phyloP scores from a whole-genome alignment of 2,797 vertebrate species.

The Euthynnus affinis region DNA sequence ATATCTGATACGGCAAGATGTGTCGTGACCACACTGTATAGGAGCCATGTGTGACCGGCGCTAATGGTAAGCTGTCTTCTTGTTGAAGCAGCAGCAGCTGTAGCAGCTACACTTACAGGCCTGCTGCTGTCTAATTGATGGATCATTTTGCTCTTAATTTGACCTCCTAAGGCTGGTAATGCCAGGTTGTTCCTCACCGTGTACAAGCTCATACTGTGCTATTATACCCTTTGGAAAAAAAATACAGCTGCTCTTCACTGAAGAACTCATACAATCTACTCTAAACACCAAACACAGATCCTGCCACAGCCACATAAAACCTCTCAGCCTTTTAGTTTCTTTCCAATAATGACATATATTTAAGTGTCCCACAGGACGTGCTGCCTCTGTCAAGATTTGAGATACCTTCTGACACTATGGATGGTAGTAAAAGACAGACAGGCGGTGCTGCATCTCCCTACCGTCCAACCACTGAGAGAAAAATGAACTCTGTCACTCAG shows the following conservation, averaged over 20 bases:
- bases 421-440: conserved; percentile 19
- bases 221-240: conserved; percentile 63
- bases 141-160: conserved; percentile 84
- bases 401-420: conserved; percentile 21
- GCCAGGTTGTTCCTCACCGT: conserved; percentile 76
- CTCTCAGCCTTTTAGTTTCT: conserved; percentile 16
- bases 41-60: conserved; percentile 59
- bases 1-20: conserved; percentile 46
- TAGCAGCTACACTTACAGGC: conserved; percentile 77
- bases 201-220: conserved; percentile 72
- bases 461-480: conserved; percentile 51
- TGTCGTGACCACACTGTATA: conserved; percentile 64
- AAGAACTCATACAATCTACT: conserved; percentile 64
- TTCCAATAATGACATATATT: conserved; percentile 11
- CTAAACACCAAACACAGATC: conserved; percentile 46
- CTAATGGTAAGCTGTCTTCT: conserved; percentile 70
- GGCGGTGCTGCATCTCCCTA: not conserved
- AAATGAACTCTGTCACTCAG: conserved; percentile 82
- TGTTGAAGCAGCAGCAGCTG: conserved; percentile 73
- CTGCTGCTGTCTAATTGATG: conserved; percentile 83
- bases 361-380: conserved; percentile 18
- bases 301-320: conserved; percentile 24
- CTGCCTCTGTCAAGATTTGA: conserved; percentile 13
- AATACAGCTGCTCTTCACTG: conserved; percentile 76
- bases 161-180: conserved; percentile 82